These are phyloP conservation scores for Drosophila ficusphila DNA, from an alignment of 1,140 invertebrate genomes.

Conservation along the genomic window DNA sequence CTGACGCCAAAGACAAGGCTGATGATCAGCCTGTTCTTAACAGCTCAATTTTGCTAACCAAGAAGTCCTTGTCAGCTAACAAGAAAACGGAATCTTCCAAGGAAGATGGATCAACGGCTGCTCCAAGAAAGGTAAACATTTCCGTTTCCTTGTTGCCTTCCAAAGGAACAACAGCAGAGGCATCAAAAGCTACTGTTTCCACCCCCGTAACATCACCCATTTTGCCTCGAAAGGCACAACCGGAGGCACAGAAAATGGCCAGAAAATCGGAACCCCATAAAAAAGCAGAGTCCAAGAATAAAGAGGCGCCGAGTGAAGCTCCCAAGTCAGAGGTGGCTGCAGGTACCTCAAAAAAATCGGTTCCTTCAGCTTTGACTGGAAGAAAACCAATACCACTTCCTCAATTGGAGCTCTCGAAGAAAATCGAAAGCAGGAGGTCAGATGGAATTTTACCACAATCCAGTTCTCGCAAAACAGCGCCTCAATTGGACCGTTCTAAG, in stretches of 20 bases:
- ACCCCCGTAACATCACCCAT: background rate
- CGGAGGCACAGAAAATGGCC: background rate
- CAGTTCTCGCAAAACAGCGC: background rate
- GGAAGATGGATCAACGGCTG: background rate
- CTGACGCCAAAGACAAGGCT: background rate
- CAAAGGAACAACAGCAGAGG: background rate
- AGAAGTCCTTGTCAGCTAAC: background rate
- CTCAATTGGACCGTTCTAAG: background rate
- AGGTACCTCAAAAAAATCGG: background rate
- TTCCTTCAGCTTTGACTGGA: background rate
- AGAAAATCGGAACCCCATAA: constrained; percentile 7
- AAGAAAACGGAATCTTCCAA: constrained; percentile 3
- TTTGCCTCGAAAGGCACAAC: background rate
- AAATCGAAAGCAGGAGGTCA: constrained; percentile 1
- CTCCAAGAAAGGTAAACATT: constrained; percentile 31
- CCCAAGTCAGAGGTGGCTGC: background rate
- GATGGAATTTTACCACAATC: background rate
- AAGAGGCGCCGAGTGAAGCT: background rate
- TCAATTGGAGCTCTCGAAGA: background rate
- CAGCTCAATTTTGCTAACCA: constrained; percentile 15
- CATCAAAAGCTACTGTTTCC: background rate
- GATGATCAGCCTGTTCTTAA: background rate
- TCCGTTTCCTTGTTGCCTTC: constrained; percentile 23
- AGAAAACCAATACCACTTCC: background rate
- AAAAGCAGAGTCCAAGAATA: background rate